Conservation (phyloP, 2,888 invertebrate genomes). For the Amblyjoppa proteus region DNA sequence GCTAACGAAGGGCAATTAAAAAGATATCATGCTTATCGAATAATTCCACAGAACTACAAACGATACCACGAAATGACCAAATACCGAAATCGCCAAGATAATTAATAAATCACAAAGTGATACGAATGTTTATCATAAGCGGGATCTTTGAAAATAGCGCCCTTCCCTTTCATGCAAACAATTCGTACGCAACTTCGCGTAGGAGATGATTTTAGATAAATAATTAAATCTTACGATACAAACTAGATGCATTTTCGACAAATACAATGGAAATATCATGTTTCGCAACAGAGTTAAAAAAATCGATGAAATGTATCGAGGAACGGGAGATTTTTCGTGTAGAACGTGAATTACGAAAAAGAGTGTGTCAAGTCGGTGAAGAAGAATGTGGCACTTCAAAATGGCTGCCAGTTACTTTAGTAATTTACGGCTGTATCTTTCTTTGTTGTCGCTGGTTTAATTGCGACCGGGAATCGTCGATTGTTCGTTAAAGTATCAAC, state of each 20-base stretch:
- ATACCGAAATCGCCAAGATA: not conserved
- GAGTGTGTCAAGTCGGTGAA: constrained; percentile 82
- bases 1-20: not conserved
- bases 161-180: constrained; percentile 38
- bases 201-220: constrained; percentile 25
- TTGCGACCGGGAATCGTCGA: constrained; percentile 66
- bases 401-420: constrained; percentile 88
- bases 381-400: constrained; percentile 91
- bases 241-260: constrained; percentile 25
- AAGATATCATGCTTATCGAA: not conserved
- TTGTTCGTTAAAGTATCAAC: constrained; percentile 59
- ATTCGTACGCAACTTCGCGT: constrained; percentile 17
- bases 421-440: constrained; percentile 85
- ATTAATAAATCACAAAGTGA: not conserved
- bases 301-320: not conserved
- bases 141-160: constrained; percentile 43
- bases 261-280: not conserved
- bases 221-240: not conserved
- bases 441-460: constrained; percentile 83
- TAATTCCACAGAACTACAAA: not conserved
- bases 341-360: constrained; percentile 74
- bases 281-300: not conserved
- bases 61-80: not conserved
- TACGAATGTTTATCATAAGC: not conserved
- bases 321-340: not conserved